phyloP scores from a whole-genome alignment of 2,113 vertebrate species.

The Rhinoderma darwinii region DNA sequence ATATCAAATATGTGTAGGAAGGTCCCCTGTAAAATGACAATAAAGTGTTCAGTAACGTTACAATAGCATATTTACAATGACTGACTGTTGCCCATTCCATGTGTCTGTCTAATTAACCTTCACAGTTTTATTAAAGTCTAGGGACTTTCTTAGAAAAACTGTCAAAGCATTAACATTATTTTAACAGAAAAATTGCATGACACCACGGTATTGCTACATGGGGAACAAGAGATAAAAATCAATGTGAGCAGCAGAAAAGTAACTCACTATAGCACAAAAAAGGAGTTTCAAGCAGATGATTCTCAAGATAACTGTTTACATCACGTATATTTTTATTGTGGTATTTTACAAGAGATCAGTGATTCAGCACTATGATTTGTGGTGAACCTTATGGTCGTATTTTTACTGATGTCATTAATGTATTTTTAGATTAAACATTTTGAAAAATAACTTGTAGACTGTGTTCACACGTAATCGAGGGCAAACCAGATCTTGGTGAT shows the following conservation, averaged over 20 bases:
- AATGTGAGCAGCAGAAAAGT: not conserved
- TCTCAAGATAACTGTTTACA: not conserved
- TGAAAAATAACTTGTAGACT: not conserved
- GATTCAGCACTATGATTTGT: not conserved
- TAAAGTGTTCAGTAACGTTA: not conserved
- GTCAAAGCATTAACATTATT: not conserved
- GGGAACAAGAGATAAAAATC: conserved; percentile 1
- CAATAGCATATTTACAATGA: not conserved
- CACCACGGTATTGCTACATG: not conserved
- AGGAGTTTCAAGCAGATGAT: not conserved
- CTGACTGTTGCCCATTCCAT: not conserved
- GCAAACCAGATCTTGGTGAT: no score
- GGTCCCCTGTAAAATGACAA: no score
- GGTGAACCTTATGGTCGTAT: no score
- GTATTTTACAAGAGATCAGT: not conserved
- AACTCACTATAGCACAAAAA: not conserved
- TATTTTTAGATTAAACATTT: not conserved
- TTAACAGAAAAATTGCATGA: not conserved
- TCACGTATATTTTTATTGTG: not conserved
- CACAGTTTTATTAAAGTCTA: not conserved
- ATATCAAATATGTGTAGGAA: not conserved
- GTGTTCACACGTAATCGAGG: no score
- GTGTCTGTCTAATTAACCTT: not conserved
- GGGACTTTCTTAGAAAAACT: not conserved
- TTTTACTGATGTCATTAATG: not conserved